Base-by-base conservation (phyloP, 2,797 vertebrate species). In the Ataeniobius toweri region DNA sequence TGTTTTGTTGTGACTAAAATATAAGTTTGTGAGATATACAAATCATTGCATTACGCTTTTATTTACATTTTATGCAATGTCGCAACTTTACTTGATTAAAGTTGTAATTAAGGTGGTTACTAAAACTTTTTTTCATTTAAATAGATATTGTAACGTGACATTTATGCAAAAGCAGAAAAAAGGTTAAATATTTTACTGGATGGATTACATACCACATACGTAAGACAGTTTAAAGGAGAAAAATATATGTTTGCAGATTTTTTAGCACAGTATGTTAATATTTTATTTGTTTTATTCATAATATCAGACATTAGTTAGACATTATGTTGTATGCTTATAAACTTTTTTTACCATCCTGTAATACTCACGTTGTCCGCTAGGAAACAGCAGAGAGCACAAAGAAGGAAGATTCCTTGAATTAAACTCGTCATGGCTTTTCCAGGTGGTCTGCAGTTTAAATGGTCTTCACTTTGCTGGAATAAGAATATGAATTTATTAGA, bases 311-410 rank as follows among this genome's bases (percentile, higher is more conserved):
- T 53, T 53, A 24, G n/a, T 44, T 44, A 68, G 46, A 39, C 72
- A 68, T 82, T 78, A 20, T 18, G 5, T 36, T 22, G 44, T 24
- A 56, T 36, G 46, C 7, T 22, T 5, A 7, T 18, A 36, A 3
- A 6, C 1, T 3, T 36, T 16, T 28, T 50, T 41, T n/a, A 20
- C 9, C 0, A 3, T 36, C 18, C 14, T 74, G 88, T 18, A 71
- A 9, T 90, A 91, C 93, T 92, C 81, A 95, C 95, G 83, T 89
- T 91, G 73, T 84, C 90, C 81, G 80, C 93, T 84, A 94, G 85
- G 75, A 9, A 44, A 86, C 91, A 95, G 91, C 90, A 94, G 82
- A 95, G 86, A 80, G 83, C 86, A 79, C 79, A 88, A 22, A 94
- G 83, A 61, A 94, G 76, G 39, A 89, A 9, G 0, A 94, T 51